These are phyloP conservation scores for Syngnathus floridae DNA, from an alignment of 2,113 vertebrate species.

Conservation along the genomic window DNA sequence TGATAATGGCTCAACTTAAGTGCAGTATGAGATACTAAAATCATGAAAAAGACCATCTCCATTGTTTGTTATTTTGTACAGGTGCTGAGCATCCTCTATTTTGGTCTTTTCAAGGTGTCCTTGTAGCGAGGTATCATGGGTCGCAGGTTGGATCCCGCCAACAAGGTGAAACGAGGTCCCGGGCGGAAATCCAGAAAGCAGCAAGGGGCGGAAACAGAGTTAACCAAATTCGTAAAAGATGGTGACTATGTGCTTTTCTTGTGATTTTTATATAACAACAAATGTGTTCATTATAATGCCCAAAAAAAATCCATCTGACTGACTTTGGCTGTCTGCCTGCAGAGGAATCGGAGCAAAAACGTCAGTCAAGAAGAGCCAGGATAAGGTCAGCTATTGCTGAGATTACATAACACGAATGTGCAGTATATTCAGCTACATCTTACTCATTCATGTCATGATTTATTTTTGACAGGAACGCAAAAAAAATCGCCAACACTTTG, in stretches of 20 bases:
- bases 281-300: not conserved
- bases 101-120: slow-evolving; percentile 12
- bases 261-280: not conserved
- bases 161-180: slow-evolving; percentile 80
- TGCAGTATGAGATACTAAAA: not conserved
- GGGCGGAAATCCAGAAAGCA: slow-evolving; percentile 88
- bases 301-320: not conserved
- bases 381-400: slow-evolving; percentile 71
- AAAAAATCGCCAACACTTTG: slow-evolving; percentile 46
- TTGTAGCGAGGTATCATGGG: slow-evolving; percentile 73
- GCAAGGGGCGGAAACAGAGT: slow-evolving; percentile 84
- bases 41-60: not conserved
- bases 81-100: not conserved
- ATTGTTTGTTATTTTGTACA: not conserved
- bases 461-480: slow-evolving; percentile 62
- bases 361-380: slow-evolving; percentile 79
- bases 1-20: not conserved
- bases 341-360: slow-evolving; percentile 65
- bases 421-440: not conserved
- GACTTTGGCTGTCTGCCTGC: slow-evolving; percentile 18
- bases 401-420: not conserved
- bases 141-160: slow-evolving; percentile 82
- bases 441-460: slow-evolving; percentile 16
- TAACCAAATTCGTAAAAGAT: slow-evolving; percentile 73
- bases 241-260: slow-evolving; percentile 34